phyloP scores from a whole-genome alignment of 2,113 vertebrate species.

The Halichoerus grypus region DNA sequence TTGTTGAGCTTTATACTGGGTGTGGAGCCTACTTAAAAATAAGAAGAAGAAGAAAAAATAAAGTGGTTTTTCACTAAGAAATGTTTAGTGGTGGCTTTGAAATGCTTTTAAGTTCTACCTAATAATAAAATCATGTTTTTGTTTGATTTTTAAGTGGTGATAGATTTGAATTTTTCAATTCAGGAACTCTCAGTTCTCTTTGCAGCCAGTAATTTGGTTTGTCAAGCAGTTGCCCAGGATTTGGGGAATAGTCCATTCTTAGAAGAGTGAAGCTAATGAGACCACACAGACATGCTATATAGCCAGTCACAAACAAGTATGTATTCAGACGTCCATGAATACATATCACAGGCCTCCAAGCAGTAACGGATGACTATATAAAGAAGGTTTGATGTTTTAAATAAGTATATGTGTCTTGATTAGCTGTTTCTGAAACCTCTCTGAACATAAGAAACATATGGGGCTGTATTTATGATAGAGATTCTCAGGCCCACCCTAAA shows the following conservation, averaged over 20 bases:
- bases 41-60: not conserved
- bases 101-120: not conserved
- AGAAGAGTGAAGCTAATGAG: not conserved
- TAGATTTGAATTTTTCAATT: constrained; percentile 23
- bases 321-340: not conserved
- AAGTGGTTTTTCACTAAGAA: not conserved
- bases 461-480: not conserved
- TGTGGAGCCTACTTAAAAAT: not conserved
- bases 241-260: not conserved
- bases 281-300: not conserved
- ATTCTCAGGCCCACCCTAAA: not conserved
- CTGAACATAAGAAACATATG: not conserved
- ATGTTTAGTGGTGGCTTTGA: not conserved
- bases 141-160: not conserved
- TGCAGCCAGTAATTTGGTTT: not conserved
- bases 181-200: not conserved
- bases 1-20: not conserved
- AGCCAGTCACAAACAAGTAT: not conserved
- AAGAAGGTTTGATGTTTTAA: not conserved
- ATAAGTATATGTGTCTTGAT: not conserved
- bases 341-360: not conserved
- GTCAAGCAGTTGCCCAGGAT: not conserved
- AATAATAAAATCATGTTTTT: not conserved
- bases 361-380: not conserved
- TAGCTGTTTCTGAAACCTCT: not conserved